Evolutionary conservation across 2,888 invertebrate genomes (phyloP), one percentile per base, ranked within the genome.

Genomic region (Liopterus haemorrhoidalis): DNA sequence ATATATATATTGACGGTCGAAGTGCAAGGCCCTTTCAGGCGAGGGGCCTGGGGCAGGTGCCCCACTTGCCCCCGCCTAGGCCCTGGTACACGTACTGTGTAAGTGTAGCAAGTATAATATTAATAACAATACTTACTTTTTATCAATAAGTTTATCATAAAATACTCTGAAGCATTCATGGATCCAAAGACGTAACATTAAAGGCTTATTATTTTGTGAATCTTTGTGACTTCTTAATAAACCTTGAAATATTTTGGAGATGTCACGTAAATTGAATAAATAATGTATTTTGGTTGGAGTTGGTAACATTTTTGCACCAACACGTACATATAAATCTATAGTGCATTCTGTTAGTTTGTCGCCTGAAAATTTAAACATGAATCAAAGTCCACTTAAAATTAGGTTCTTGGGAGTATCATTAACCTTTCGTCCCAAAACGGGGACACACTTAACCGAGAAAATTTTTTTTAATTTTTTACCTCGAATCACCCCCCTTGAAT

Each of bases 241-340:
- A 3, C 91, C 91, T 75, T 91, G 82, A 57, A 81, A 82, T 25
- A 91, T 81, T 71, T 81, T 87, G 1, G 90, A 90, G 53, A 93
- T 89, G 59, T 92, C 92, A 53, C 91, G 70, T 57, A 93, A 67
- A 66, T 91, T 92, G 69, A 92, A 93, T 24, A 91, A 70, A 58
- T 93, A 93, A 67, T 93, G 92, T 63, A 86, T 88, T 66, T 91
- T 93, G 48, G 82, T 76, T 0, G 92, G 92, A 0, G 91, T 92
- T 0, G 93, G 92, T 28, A 92, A 67, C 71, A 93, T 80, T 60
- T 82, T 85, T 0, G 64, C 68, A 1, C 76, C 75, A 0, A 90
- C 82, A 51, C 76, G 75, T 58, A 82, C 78, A 65, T 88, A 93
- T 54, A 90, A 70, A 52, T 82, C 81, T 57, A 92, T 80, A 0